A percentile compares a stretch with the other conserved stretches of the same genome.
These are phyloP conservation scores for Pampusana beccarii DNA, from an alignment of 2,113 vertebrate genomes.

Conservation along the genomic window DNA sequence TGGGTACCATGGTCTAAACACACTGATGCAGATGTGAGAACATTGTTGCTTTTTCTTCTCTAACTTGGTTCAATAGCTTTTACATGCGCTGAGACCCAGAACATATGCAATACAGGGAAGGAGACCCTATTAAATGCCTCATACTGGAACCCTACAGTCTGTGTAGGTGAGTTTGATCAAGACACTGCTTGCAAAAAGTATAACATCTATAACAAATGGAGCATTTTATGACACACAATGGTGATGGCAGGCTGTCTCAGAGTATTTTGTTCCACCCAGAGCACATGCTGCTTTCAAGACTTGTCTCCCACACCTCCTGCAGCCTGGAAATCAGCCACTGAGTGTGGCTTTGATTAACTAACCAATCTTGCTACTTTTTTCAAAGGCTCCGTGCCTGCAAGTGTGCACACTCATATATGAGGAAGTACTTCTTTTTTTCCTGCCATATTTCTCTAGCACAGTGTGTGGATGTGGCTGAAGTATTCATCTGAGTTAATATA, in stretches of 20 bases:
- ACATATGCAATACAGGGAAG: background rate
- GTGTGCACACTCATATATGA: background rate
- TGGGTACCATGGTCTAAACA: background rate
- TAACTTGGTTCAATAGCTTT: background rate
- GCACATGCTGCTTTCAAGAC: background rate
- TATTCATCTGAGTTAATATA: background rate
- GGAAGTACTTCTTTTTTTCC: background rate
- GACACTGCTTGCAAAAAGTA: background rate
- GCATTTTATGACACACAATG: background rate
- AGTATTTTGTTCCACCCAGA: slow-evolving; percentile 4
- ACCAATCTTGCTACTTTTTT: background rate
- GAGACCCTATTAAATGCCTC: background rate
- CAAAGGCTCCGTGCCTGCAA: background rate
- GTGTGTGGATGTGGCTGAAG: background rate
- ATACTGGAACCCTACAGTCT: background rate
- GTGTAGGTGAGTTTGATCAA: slow-evolving; percentile 1
- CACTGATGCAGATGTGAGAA: background rate
- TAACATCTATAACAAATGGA: background rate
- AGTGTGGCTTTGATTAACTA: slow-evolving; percentile 34
- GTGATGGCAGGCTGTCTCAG: background rate
- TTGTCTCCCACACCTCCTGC: background rate
- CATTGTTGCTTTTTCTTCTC: background rate
- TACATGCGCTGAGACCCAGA: background rate
- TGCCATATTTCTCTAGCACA: background rate
- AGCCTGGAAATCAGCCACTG: slow-evolving; percentile 16